A percentile compares a stretch with the other conserved stretches of the same genome.
Conservation (phyloP, 2,888 invertebrate genomes). For the Tanytarsus gracilentus region DNA sequence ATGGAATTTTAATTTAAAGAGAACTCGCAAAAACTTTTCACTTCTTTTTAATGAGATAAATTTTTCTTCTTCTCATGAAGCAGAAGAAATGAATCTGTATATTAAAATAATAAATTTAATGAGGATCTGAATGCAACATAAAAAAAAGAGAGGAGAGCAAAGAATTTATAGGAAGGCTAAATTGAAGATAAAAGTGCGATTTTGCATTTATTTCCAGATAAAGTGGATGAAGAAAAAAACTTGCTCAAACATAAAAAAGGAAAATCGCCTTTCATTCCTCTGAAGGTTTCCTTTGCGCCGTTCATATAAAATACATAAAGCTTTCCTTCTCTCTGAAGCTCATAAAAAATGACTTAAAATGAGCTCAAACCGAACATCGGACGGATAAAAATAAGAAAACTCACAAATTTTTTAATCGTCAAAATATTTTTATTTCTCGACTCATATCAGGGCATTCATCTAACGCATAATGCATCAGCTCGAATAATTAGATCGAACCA, state of each 20-base stretch:
- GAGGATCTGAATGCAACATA: no score
- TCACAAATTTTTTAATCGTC: constrained; percentile 14
- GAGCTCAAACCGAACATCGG: constrained; percentile 30
- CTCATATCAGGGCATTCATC: constrained; percentile 55
- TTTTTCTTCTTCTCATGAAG: no score
- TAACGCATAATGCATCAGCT: constrained; percentile 70
- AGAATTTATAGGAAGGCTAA: neutral
- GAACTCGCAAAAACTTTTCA: no score
- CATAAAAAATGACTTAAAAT: neutral
- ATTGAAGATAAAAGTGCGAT: neutral
- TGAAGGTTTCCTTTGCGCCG: constrained; percentile 3
- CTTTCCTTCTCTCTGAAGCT: neutral
- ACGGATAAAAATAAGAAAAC: neutral
- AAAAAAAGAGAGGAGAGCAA: neutral
- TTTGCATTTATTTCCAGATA: neutral
- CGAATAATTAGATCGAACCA: constrained; percentile 77
- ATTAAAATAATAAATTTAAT: no score
- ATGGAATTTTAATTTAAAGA: no score
- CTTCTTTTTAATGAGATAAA: no score
- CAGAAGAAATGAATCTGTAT: no score
- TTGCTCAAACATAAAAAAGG: neutral
- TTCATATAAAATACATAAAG: constrained; percentile 11
- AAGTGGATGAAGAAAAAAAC: neutral
- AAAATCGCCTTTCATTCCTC: neutral
- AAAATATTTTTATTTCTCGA: neutral